Evolutionary conservation across 2,888 invertebrate species (phyloP), one percentile per base, ranked within the genome.

Genomic region (Xestia ashworthii): DNA sequence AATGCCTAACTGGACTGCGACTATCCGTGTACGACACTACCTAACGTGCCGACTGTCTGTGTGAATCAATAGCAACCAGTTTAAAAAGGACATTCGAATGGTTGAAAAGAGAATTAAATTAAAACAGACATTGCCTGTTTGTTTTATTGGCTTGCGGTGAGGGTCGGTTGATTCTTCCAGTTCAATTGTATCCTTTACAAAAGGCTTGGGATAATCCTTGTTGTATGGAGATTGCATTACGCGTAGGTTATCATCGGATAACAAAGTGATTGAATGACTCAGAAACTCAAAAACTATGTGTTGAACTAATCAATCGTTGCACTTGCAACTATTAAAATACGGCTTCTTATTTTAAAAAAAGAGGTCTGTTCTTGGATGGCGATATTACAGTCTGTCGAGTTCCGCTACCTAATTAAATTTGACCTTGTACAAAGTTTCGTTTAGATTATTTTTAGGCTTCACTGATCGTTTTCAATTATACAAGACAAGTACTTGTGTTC

Each of bases 11-110:
- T 66, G 73, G 65, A 71, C 38, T 70, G 71, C 69, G 76, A 14
- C 55, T 67, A 55, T 58, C 66, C 32, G 32, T 22, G 69, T 72
- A 53, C 68, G 70, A 64, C 41, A 68, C 74, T 68, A 58, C 19
- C 32, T 55, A 55, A n/a, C 53, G 41, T 71, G 48, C 50, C 53
- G 41, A 64, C 48, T 58, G 76, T 74, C 65, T 70, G 72, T 46
- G 46, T 70, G 68, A 78, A 77, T 84, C 60, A 76, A 74, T 75
- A 75, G 48, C 58, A 69, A 70, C 32, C 68, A 66, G 64, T 55
- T 62, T 69, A 69, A 76, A 71, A 65, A 60, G 50, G 53, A 68
- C 46, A 62, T 55, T 25, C 9, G 55, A 83, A 85, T 44, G 19
- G 22, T 48, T 72, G 44, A 48, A 81, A 73, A 58, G 53, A 68